Percentiles rank a stretch among this genome's conserved stretches.
These are phyloP conservation scores for Dione juno DNA, from an alignment of 2,888 invertebrate species.

Conservation along the genomic window DNA sequence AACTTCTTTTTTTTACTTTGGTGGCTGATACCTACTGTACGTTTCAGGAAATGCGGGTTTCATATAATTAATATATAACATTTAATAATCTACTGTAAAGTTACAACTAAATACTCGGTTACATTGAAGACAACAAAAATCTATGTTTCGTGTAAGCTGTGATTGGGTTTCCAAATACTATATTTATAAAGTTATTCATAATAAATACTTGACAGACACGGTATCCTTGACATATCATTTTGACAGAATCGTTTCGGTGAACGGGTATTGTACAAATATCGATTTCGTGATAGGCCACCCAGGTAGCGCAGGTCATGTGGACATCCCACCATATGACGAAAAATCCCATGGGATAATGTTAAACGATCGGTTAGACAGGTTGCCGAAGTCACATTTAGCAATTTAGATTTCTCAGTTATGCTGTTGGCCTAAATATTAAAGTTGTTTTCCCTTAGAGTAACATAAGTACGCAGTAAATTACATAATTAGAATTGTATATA, in stretches of 20 bases:
- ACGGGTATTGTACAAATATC: constrained; percentile 52
- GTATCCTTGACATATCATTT: constrained; percentile 37
- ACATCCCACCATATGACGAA: constrained; percentile 46
- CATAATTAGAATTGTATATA: no score
- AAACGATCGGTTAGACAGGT: constrained; percentile 15
- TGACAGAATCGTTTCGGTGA: constrained; percentile 39
- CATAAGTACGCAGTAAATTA: no score
- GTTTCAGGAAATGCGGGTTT: neutral
- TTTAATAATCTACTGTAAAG: neutral
- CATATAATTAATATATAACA: neutral
- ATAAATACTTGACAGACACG: constrained; percentile 7
- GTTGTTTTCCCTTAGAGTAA: neutral
- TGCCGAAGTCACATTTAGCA: constrained; percentile 12
- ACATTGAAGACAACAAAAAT: neutral
- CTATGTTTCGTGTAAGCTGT: no score
- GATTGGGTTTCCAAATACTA: neutral
- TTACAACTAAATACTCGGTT: neutral
- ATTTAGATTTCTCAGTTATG: neutral
- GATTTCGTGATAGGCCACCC: constrained; percentile 60
- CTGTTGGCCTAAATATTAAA: neutral
- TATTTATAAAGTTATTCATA: neutral
- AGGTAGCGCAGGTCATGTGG: constrained; percentile 53
- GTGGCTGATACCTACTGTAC: neutral
- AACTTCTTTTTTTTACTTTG: neutral
- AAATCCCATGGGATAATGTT: constrained; percentile 40